Evolutionary conservation across 37 sponge, comb jelly and placozoan genomes (phyloP).

Genomic region (Halichondria panicea): DNA sequence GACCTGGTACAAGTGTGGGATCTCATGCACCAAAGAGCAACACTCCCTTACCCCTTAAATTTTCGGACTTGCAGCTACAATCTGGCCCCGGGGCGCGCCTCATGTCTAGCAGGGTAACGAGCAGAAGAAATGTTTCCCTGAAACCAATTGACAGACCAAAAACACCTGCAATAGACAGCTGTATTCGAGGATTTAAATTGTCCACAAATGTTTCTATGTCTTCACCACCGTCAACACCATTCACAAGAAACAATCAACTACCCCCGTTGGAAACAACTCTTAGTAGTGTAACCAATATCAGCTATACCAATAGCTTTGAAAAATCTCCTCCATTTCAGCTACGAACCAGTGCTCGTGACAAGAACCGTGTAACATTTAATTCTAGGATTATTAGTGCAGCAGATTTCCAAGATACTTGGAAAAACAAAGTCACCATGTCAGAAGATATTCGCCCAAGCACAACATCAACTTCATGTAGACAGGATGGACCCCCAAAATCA

Average conservation of each 20-base stretch:
- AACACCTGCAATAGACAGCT: slow-evolving; percentile 57
- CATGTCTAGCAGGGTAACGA: slow-evolving; percentile 26
- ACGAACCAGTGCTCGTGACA: slow-evolving; percentile 12
- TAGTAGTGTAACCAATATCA: not conserved
- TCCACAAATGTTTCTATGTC: not conserved
- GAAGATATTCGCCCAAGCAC: slow-evolving; percentile 42
- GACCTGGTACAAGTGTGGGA: slow-evolving; percentile 26
- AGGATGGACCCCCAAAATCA: not conserved
- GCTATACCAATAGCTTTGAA: not conserved
- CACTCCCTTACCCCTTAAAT: slow-evolving; percentile 11
- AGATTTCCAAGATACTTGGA: slow-evolving; percentile 7
- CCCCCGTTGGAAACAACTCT: slow-evolving; percentile 30
- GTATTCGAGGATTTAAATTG: slow-evolving; percentile 24
- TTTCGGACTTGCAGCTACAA: slow-evolving; percentile 25
- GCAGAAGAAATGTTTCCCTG: slow-evolving; percentile 26
- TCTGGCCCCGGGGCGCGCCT: slow-evolving; percentile 21
- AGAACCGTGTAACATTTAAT: slow-evolving; percentile 32
- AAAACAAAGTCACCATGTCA: not conserved
- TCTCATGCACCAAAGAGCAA: not conserved
- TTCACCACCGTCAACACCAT: slow-evolving; percentile 31
- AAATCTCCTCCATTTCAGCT: slow-evolving; percentile 10
- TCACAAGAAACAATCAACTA: slow-evolving; percentile 28
- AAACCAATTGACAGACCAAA: slow-evolving; percentile 62
- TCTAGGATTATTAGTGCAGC: slow-evolving; percentile 25
- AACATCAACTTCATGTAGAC: slow-evolving; percentile 11